phyloP scores from a whole-genome alignment of 2,888 invertebrate genomes.

The Tineola bisselliella region DNA sequence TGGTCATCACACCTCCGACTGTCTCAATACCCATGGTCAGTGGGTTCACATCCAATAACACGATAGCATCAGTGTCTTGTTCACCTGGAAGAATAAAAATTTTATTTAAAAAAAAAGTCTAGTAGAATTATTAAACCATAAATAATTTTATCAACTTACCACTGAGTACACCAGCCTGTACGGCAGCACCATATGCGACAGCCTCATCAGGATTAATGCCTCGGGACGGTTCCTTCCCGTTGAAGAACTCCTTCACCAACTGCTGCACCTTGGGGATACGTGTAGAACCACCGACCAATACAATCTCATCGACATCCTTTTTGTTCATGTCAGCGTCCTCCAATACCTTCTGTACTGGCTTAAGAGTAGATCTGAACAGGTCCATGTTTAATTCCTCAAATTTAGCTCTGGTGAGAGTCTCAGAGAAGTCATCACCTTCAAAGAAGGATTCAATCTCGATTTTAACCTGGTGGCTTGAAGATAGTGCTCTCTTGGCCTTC shows the following conservation, averaged over 20 bases:
- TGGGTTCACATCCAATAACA: conserved; percentile 97
- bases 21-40: conserved; percentile 99
- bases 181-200: conserved; percentile 98
- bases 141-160: conserved; percentile 32
- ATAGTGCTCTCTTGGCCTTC: conserved; percentile 96
- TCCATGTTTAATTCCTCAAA: conserved; percentile 98
- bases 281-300: conserved; percentile 98
- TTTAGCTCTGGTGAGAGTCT: conserved; percentile 96
- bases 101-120: not conserved
- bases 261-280: conserved; percentile 98
- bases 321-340: conserved; percentile 99
- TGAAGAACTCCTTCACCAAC: conserved; percentile 93
- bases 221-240: conserved; percentile 96
- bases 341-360: conserved; percentile 94
- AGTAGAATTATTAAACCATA: too few species aligned
- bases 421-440: conserved; percentile 98
- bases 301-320: conserved; percentile 98
- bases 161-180: conserved; percentile 97
- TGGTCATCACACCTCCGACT: conserved; percentile 99
- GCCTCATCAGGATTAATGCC: conserved; percentile 99
- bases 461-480: conserved; percentile 93
- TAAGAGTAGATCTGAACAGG: conserved; percentile 89
- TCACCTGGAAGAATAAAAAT: conserved; percentile 71
- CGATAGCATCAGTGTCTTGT: conserved; percentile 96
- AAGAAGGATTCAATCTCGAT: conserved; percentile 99